phyloP scores from a whole-genome alignment of 2,888 invertebrate species.

The Oegoconia quadripuncta region DNA sequence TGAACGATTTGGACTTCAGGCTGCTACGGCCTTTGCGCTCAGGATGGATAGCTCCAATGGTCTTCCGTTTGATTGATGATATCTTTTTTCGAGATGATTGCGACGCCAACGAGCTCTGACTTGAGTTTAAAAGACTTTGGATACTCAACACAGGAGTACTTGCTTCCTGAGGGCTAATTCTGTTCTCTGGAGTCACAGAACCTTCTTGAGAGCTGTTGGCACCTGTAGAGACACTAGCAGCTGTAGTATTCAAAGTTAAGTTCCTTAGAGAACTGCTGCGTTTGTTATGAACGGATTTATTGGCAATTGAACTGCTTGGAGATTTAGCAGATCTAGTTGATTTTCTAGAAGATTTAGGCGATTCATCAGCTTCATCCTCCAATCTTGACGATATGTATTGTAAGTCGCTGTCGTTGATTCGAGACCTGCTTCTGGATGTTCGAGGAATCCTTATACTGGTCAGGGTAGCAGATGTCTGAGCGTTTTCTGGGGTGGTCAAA shows the following conservation, averaged over 20 bases:
- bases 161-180: slow-evolving; percentile 41
- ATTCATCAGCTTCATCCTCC: slow-evolving; percentile 27
- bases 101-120: slow-evolving; percentile 30
- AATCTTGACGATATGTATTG: slow-evolving; percentile 30
- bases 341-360: slow-evolving; percentile 37
- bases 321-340: slow-evolving; percentile 34
- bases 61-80: slow-evolving; percentile 35
- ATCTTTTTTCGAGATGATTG: slow-evolving; percentile 20
- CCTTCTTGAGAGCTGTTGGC: slow-evolving; percentile 25
- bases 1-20: slow-evolving; percentile 38
- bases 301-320: slow-evolving; percentile 27
- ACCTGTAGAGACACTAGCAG: too few species aligned
- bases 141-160: slow-evolving; percentile 60
- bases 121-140: slow-evolving; percentile 49
- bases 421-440: slow-evolving; percentile 40
- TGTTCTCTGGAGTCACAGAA: slow-evolving; percentile 47
- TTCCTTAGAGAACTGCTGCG: not conserved
- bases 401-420: slow-evolving; percentile 48
- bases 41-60: slow-evolving; percentile 33
- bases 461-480: slow-evolving; percentile 33
- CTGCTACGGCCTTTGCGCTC: slow-evolving; percentile 25
- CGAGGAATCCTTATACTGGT: slow-evolving; percentile 41
- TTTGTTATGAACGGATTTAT: slow-evolving; percentile 15
- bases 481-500: slow-evolving; percentile 40
- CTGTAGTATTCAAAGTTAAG: slow-evolving; percentile 2